Conservation (phyloP, 2,113 vertebrate species). For the Microcebus tavaratra region DNA sequence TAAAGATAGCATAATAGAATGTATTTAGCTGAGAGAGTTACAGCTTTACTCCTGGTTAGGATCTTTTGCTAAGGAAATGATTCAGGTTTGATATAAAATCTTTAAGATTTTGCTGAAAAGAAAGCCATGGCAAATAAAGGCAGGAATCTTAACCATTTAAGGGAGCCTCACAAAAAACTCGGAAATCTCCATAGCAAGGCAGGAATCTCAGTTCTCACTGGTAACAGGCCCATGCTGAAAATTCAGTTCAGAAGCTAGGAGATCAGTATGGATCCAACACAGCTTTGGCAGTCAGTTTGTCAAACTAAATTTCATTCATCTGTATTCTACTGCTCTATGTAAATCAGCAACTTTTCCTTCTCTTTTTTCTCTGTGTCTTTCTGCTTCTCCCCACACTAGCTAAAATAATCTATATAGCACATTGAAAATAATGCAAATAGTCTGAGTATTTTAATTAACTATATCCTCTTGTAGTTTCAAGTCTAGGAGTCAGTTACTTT, state of each 20-base stretch:
- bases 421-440: neutral
- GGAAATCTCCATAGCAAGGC: neutral
- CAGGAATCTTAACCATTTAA: neutral
- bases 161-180: neutral
- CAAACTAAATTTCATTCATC: neutral
- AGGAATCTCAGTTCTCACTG: neutral
- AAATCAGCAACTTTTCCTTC: neutral
- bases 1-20: neutral
- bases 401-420: neutral
- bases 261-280: accelerated
- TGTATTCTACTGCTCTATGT: neutral
- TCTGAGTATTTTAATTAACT: neutral
- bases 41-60: neutral
- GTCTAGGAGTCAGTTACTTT: neutral
- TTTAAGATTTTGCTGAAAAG: neutral
- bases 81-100: neutral
- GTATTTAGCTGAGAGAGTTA: neutral
- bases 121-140: neutral
- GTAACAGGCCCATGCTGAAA: neutral
- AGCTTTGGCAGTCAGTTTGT: neutral
- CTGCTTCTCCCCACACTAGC: neutral
- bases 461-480: neutral
- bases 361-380: neutral
- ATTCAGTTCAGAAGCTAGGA: neutral
- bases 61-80: neutral